Percentiles rank a stretch among this genome's conserved stretches.
Evolutionary conservation across 2,888 invertebrate genomes (phyloP).

Genomic region (Eupithecia subfuscata): DNA sequence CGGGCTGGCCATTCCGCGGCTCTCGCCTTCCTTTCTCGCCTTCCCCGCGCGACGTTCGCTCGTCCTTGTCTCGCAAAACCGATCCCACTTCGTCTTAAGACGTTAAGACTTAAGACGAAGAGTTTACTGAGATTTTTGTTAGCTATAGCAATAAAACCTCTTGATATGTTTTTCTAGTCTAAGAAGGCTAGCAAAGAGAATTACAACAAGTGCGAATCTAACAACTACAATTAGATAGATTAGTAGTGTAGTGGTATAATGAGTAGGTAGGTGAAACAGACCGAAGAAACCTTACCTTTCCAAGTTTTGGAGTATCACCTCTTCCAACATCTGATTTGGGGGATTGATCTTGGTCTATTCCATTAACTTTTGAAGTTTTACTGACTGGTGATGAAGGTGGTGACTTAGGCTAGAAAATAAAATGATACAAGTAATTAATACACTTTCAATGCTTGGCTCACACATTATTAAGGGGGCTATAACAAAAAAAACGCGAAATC

Average conservation of each 20-base stretch:
- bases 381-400: constrained; percentile 61
- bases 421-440: constrained; percentile 10
- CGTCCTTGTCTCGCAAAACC: too few relatives aligned
- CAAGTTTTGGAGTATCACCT: constrained; percentile 66
- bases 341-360: constrained; percentile 62
- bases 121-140: too few relatives aligned
- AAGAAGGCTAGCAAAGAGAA: not conserved
- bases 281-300: constrained; percentile 65
- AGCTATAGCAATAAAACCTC: not conserved
- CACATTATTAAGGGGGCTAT: not conserved
- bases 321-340: constrained; percentile 68
- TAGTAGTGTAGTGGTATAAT: not conserved
- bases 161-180: not conserved
- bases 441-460: not conserved
- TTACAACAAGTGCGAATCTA: not conserved
- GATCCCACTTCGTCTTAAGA: too few relatives aligned
- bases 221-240: not conserved
- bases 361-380: constrained; percentile 68
- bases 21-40: too few relatives aligned
- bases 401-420: constrained; percentile 61
- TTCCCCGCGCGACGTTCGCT: too few relatives aligned
- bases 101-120: too few relatives aligned
- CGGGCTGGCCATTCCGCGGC: too few relatives aligned
- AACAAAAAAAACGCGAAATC: too few relatives aligned
- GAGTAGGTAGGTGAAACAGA: not conserved